These are phyloP conservation scores for Nesogale talazaci DNA, from an alignment of 2,113 vertebrate species.

Conservation along the genomic window DNA sequence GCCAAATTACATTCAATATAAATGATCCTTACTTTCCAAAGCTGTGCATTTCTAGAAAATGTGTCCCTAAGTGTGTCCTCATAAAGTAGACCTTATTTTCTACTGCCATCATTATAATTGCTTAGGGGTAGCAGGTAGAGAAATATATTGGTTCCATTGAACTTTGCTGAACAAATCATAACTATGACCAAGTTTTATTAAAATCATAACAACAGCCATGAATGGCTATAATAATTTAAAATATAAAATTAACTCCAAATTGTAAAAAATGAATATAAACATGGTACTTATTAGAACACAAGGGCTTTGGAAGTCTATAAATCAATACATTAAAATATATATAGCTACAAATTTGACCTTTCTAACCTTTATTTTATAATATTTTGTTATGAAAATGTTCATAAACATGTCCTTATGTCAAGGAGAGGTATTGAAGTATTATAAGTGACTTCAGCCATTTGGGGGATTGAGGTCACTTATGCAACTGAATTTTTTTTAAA, in stretches of 20 bases:
- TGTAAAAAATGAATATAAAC: background rate
- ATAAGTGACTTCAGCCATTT: background rate
- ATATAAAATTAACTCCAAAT: conserved; percentile 40
- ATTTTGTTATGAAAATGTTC: conserved; percentile 4
- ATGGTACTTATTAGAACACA: conserved; percentile 12
- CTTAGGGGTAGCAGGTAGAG: conserved; percentile 4
- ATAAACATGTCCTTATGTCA: background rate
- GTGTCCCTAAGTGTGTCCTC: conserved; percentile 5
- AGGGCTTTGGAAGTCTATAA: background rate
- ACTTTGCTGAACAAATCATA: conserved; percentile 34
- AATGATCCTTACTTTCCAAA: background rate
- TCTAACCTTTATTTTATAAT: conserved; percentile 27
- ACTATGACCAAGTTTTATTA: conserved; percentile 32
- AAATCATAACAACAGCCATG: conserved; percentile 26
- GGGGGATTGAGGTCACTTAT: background rate
- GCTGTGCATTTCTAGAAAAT: conserved; percentile 21
- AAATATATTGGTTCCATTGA: conserved; percentile 34
- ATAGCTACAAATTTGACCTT: conserved; percentile 18
- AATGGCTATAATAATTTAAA: conserved; percentile 51
- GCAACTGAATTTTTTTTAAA: background rate
- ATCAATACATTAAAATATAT: conserved; percentile 30
- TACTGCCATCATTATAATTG: background rate
- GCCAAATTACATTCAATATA: background rate
- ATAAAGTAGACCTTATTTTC: background rate
- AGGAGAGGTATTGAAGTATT: background rate